These are phyloP conservation scores for human (Homo sapiens) DNA, from an alignment of 2,113 vertebrate genomes.

Conservation along the genomic window DNA sequence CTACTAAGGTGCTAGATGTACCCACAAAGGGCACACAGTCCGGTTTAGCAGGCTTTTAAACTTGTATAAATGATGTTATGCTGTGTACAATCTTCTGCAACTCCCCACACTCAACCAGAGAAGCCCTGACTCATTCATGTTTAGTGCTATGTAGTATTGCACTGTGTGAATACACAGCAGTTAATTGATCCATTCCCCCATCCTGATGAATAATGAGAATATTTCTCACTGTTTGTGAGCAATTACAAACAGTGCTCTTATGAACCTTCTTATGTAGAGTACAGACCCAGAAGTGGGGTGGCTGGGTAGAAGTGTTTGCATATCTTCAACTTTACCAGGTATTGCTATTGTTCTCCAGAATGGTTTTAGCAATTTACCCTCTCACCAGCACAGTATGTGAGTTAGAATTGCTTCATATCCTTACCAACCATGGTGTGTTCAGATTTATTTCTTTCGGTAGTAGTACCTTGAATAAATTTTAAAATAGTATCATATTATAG, in stretches of 20 bases:
- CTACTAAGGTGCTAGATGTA: not conserved
- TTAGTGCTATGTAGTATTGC: not conserved
- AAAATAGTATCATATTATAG: not conserved
- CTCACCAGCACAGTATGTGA: not conserved
- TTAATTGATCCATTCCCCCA: not conserved
- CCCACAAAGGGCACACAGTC: not conserved
- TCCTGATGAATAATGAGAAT: not conserved
- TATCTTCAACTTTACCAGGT: not conserved
- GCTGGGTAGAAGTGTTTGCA: not conserved
- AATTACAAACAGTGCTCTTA: not conserved
- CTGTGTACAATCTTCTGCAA: not conserved
- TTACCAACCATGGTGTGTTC: not conserved
- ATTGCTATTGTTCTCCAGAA: not conserved
- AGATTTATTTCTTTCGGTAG: not conserved
- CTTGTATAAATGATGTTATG: not conserved
- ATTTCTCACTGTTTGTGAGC: too few species aligned
- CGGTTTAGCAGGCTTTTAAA: not conserved
- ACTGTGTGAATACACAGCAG: not conserved
- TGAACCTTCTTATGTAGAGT: not conserved
- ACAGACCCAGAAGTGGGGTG: not conserved
- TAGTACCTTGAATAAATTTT: conserved; percentile 3
- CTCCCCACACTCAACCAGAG: not conserved
- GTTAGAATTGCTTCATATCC: not conserved
- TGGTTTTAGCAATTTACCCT: not conserved
- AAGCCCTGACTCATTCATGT: not conserved